These are phyloP conservation scores for Poecilia picta DNA, from an alignment of 2,797 vertebrate genomes.

Conservation along the genomic window DNA sequence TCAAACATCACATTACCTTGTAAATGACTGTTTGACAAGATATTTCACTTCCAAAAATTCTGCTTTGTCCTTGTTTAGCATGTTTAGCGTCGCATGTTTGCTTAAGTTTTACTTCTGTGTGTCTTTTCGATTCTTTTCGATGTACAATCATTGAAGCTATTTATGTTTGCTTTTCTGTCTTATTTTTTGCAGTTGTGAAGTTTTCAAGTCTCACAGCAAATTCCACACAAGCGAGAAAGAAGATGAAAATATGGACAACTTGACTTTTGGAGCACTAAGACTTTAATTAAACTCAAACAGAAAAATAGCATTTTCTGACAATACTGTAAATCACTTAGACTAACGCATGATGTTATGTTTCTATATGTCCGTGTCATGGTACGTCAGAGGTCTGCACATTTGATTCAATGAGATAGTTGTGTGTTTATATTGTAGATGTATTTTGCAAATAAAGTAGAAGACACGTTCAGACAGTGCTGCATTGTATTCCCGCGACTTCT, in stretches of 20 bases:
- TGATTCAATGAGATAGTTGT: constrained; percentile 61
- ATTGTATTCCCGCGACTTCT: constrained; percentile 35
- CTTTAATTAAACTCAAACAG: constrained; percentile 32
- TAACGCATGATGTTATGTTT: constrained; percentile 18
- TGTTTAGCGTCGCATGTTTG: constrained; percentile 11
- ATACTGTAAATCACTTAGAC: constrained; percentile 53
- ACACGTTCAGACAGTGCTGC: constrained; percentile 35
- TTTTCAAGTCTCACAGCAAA: constrained; percentile 13
- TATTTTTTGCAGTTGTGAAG: constrained; percentile 64
- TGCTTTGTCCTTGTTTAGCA: constrained; percentile 7
- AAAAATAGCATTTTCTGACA: constrained; percentile 38
- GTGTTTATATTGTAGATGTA: constrained; percentile 79
- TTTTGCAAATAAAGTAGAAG: constrained; percentile 54
- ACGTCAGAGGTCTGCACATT: constrained; percentile 72
- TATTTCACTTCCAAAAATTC: background rate
- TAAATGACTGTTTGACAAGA: background rate
- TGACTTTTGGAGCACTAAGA: constrained; percentile 42
- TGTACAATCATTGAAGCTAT: background rate
- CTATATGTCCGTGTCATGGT: constrained; percentile 55
- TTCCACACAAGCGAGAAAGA: constrained; percentile 2
- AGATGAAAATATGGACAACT: constrained; percentile 20
- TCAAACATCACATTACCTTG: background rate
- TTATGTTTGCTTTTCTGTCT: constrained; percentile 26
- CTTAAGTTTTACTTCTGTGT: background rate
- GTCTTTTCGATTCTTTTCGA: background rate